Conservation (phyloP, 2,888 invertebrate species). For the Cryptocephalus primarius region DNA sequence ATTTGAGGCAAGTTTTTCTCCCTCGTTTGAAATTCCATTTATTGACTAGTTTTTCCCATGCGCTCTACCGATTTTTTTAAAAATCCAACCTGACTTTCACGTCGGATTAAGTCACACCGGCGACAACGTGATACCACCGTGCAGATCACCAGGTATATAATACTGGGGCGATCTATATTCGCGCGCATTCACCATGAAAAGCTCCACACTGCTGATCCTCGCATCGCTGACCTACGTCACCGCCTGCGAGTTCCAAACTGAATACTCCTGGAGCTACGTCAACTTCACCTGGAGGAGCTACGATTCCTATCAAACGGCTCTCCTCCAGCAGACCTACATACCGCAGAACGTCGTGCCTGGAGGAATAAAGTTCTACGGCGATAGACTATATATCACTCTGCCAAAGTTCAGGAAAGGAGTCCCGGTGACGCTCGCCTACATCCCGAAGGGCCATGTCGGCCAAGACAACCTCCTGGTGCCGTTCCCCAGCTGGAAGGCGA, state of each 20-base stretch:
- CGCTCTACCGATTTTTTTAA: too few relatives aligned
- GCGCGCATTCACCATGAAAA: too few relatives aligned
- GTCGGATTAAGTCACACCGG: too few relatives aligned
- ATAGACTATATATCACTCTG: constrained; percentile 53
- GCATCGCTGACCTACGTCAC: too few relatives aligned
- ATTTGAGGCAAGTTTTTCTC: too few relatives aligned
- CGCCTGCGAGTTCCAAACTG: background rate
- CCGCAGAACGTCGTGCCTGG: constrained; percentile 56
- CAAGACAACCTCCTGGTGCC: constrained; percentile 47
- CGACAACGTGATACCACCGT: too few relatives aligned
- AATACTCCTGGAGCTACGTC: constrained; percentile 46
- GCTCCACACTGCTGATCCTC: too few relatives aligned
- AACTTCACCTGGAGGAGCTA: constrained; percentile 56
- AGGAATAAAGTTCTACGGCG: constrained; percentile 57
- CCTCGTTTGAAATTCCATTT: too few relatives aligned
- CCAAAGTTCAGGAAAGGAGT: constrained; percentile 58
- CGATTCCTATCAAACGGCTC: constrained; percentile 39
- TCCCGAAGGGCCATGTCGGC: constrained; percentile 24
- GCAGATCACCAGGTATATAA: too few relatives aligned
- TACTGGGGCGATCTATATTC: too few relatives aligned
- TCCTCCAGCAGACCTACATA: constrained; percentile 40
- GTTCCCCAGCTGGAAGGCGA: constrained; percentile 60
- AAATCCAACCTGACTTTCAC: too few relatives aligned
- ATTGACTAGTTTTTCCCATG: too few relatives aligned
- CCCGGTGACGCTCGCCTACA: constrained; percentile 52